These are phyloP conservation scores for Enteromius thamalakanensis DNA, from an alignment of 2,797 vertebrate genomes.

Conservation along the genomic window DNA sequence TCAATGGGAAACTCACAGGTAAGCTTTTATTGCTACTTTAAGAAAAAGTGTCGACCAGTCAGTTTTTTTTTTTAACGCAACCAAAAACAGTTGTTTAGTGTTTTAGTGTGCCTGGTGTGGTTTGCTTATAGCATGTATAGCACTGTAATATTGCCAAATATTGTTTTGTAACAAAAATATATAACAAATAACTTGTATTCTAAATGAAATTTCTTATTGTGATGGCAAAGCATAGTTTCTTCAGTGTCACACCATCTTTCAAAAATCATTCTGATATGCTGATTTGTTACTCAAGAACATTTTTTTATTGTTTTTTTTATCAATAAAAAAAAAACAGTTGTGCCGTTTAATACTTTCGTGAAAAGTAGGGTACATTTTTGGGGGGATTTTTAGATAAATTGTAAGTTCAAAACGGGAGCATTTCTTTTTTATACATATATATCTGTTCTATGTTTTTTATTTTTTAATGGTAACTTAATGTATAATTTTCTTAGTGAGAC, in stretches of 20 bases:
- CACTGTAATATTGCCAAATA: background rate
- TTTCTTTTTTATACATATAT: no score
- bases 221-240: background rate
- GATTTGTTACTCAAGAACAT: no score
- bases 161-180: background rate
- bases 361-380: background rate
- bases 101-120: no score
- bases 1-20: slow-evolving; percentile 90
- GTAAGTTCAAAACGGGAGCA: background rate
- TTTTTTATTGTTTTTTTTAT: no score
- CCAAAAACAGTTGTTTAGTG: background rate
- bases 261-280: no score
- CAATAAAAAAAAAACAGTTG: no score
- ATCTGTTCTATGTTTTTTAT: no score
- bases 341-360: no score
- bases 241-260: no score
- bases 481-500: background rate
- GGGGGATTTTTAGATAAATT: background rate
- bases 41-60: background rate
- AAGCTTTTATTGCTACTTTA: slow-evolving; percentile 51
- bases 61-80: no score
- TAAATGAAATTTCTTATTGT: background rate
- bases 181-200: background rate
- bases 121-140: no score
- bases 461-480: background rate